Percentiles rank a stretch among this genome's conserved stretches.
Conservation (phyloP, 2,888 invertebrate genomes). For the Drosophila prolongata region DNA sequence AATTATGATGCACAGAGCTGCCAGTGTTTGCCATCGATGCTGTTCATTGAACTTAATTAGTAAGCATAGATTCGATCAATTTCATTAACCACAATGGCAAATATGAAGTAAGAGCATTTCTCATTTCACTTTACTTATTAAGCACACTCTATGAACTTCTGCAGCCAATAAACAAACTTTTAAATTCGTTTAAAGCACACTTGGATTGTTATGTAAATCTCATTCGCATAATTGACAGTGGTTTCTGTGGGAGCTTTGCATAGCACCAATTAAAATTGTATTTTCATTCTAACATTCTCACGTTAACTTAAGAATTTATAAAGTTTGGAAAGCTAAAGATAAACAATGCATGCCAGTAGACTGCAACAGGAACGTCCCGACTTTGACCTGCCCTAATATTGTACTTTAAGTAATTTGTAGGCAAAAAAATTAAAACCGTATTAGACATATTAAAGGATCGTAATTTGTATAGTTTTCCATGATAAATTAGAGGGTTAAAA, state of each 20-base stretch:
- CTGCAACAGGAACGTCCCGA: background rate
- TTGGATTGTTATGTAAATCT: conserved; percentile 24
- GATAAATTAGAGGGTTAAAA: no score
- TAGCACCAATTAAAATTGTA: conserved; percentile 34
- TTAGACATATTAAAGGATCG: no score
- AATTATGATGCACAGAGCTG: conserved; percentile 1
- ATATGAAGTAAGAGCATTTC: background rate
- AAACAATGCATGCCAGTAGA: background rate
- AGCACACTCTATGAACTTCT: background rate
- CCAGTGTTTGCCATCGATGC: background rate
- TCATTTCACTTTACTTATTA: background rate
- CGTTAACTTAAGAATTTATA: conserved; percentile 9
- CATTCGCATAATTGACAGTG: conserved; percentile 15
- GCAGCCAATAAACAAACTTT: background rate
- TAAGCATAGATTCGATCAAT: conserved; percentile 1
- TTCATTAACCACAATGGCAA: conserved; percentile 18
- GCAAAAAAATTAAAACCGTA: no score
- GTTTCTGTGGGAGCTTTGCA: conserved; percentile 25
- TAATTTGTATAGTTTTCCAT: no score
- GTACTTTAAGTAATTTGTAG: no score
- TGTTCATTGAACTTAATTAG: conserved; percentile 8
- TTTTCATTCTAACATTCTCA: conserved; percentile 30
- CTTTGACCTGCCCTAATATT: background rate
- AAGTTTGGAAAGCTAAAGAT: conserved; percentile 16
- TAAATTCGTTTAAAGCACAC: conserved; percentile 4